Evolutionary conservation across 2,888 invertebrate species (phyloP).

Genomic region (Polymixis lichenea): DNA sequence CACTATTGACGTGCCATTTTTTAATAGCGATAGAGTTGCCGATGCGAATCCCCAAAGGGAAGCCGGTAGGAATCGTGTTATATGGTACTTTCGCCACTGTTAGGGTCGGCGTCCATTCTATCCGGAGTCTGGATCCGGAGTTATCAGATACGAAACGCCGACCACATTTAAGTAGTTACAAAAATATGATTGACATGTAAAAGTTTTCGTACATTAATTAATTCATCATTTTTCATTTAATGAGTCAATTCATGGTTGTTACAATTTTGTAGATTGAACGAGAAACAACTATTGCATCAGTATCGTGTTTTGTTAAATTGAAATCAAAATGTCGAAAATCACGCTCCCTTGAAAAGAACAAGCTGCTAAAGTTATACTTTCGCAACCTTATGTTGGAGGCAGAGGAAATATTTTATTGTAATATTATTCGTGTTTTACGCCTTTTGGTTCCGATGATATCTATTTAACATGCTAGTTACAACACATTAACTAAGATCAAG

Average conservation of each 20-base stretch:
- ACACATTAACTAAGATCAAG: constrained; percentile 25
- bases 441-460: neutral
- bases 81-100: no score
- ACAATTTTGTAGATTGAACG: neutral
- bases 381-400: constrained; percentile 3
- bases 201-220: no score
- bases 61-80: no score
- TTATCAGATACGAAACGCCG: no score
- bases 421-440: constrained; percentile 12
- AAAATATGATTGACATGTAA: no score
- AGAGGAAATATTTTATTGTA: neutral
- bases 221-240: no score
- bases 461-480: neutral
- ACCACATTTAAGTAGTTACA: no score
- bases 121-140: no score
- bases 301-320: constrained; percentile 5
- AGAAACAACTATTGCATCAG: constrained; percentile 22
- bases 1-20: no score
- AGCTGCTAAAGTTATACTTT: neutral
- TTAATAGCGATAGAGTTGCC: no score
- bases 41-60: no score
- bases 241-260: neutral
- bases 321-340: constrained; percentile 9
- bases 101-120: no score
- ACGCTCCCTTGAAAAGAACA: constrained; percentile 16